Evolutionary conservation across 2,797 vertebrate species (phyloP).

Genomic region (Xerus rutilus): DNA sequence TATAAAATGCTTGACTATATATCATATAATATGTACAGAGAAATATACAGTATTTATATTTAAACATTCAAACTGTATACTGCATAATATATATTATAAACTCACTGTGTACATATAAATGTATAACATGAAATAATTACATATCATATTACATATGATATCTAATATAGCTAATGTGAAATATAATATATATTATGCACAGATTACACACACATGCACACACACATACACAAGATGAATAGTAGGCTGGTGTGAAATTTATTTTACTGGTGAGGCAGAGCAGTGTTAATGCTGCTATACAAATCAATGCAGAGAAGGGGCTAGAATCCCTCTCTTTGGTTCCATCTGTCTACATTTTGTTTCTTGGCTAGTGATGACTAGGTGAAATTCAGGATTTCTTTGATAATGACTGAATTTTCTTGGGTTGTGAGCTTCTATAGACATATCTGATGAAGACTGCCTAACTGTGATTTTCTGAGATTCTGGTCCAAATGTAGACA

Average conservation of each 20-base stretch:
- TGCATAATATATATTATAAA: slow-evolving; percentile 50
- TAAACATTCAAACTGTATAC: slow-evolving; percentile 33
- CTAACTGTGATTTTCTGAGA: slow-evolving; percentile 17
- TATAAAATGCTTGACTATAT: slow-evolving; percentile 59
- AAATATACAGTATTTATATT: slow-evolving; percentile 28
- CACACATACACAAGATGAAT: neutral
- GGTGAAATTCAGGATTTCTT: slow-evolving; percentile 39
- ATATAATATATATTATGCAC: slow-evolving; percentile 45
- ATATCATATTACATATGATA: neutral
- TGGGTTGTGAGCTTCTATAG: neutral
- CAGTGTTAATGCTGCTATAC: slow-evolving; percentile 26
- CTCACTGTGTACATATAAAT: slow-evolving; percentile 13
- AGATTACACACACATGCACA: slow-evolving; percentile 2
- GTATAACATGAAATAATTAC: slow-evolving; percentile 29
- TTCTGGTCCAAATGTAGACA: slow-evolving; percentile 10
- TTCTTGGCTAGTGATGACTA: slow-evolving; percentile 16
- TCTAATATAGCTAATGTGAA: slow-evolving; percentile 12
- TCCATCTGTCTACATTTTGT: slow-evolving; percentile 36
- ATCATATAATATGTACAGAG: neutral
- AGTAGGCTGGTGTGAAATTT: slow-evolving; percentile 53
- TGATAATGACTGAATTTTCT: slow-evolving; percentile 39
- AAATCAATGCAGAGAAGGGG: neutral
- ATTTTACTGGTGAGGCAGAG: slow-evolving; percentile 55
- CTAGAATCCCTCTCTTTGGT: slow-evolving; percentile 27
- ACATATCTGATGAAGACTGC: neutral